A percentile compares a stretch with the other conserved stretches of the same genome.
These are phyloP conservation scores for Zhuqinia jingwanae DNA, from an alignment of 2,888 invertebrate species.

Conservation along the genomic window DNA sequence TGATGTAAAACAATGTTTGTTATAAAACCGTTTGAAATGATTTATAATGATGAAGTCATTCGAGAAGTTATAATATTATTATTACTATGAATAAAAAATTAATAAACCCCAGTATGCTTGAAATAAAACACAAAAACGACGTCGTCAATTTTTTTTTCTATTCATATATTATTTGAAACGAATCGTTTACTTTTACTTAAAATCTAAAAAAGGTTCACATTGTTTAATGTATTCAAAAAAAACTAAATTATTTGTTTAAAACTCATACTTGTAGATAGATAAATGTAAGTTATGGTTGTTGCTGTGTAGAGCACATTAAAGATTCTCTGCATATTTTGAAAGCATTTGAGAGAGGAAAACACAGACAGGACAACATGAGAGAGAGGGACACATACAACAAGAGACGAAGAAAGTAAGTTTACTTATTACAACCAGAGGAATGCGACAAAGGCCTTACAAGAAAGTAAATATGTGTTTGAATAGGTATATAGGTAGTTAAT, in stretches of 20 bases:
- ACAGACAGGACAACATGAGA: constrained; percentile 16
- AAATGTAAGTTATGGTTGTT: neutral
- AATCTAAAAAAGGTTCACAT: constrained; percentile 57
- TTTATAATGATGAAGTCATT: neutral
- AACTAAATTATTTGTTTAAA: constrained; percentile 55
- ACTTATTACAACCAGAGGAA: too few species aligned
- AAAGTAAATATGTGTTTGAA: too few species aligned
- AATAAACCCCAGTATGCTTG: neutral
- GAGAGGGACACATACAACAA: neutral
- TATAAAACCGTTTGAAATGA: neutral
- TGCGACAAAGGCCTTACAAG: too few species aligned
- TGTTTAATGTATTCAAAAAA: constrained; percentile 59
- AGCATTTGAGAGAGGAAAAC: neutral
- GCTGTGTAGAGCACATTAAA: constrained; percentile 16
- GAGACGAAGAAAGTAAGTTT: too few species aligned
- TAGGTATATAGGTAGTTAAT: constrained; percentile 5
- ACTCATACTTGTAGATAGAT: neutral
- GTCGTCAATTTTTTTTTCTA: neutral
- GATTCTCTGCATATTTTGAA: neutral
- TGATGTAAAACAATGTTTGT: neutral
- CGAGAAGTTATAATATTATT: neutral
- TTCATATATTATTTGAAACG: constrained; percentile 30
- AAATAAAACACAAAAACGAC: neutral
- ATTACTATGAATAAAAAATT: neutral
- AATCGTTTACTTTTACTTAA: constrained; percentile 47